Percentiles rank a stretch among this genome's conserved stretches.
phyloP scores from a whole-genome alignment of 2,797 vertebrate genomes.

The Xerus rutilus region DNA sequence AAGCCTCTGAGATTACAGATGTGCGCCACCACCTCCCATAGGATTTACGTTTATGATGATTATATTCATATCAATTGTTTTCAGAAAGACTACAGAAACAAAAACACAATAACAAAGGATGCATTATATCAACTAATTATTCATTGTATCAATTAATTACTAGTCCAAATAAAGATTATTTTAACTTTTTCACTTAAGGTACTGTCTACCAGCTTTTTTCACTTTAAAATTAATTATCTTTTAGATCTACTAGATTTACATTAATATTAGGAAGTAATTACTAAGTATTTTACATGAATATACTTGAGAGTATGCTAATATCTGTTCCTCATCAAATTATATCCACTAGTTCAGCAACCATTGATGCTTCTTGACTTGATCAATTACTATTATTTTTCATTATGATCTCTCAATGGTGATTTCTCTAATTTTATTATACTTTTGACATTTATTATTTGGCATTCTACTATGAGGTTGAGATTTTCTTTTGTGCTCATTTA shows the following conservation, averaged over 20 bases:
- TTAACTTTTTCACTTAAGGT: background rate
- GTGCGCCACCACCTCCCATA: too few species aligned
- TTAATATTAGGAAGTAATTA: background rate
- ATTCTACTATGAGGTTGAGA: background rate
- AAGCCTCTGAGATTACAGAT: too few species aligned
- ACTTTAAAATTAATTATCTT: background rate
- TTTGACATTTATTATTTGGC: background rate
- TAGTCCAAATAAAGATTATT: background rate
- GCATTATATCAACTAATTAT: background rate
- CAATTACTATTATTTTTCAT: background rate
- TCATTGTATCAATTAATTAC: too few species aligned
- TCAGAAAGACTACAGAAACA: background rate
- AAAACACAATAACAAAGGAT: background rate
- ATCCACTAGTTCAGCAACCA: background rate
- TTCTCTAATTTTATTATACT: background rate
- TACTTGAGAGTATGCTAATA: background rate
- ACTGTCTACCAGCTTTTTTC: background rate
- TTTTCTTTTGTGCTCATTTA: background rate
- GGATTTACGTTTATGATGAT: background rate
- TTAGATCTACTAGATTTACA: background rate
- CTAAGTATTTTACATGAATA: background rate
- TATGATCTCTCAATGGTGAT: background rate
- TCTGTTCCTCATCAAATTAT: background rate
- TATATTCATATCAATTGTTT: background rate
- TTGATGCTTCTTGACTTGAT: background rate